These are phyloP conservation scores for Callimorpha dominula DNA, from an alignment of 2,888 invertebrate genomes.

Conservation along the genomic window DNA sequence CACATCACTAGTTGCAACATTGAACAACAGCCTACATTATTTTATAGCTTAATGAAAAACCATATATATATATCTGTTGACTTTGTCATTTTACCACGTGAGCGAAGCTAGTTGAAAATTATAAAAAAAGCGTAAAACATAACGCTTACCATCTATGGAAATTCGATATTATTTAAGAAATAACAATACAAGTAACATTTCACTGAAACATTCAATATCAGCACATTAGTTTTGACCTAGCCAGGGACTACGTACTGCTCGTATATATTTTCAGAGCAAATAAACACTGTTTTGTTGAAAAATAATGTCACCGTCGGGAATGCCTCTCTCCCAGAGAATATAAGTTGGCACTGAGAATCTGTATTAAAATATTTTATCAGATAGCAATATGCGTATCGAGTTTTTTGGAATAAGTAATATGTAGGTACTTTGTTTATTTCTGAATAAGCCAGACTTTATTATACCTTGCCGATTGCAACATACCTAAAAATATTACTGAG, in stretches of 20 bases:
- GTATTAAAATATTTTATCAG: conserved; percentile 7
- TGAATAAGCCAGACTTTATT: neutral
- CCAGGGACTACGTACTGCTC: neutral
- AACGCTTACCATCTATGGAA: neutral
- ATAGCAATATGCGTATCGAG: conserved; percentile 4
- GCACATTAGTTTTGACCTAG: neutral
- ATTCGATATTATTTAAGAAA: neutral
- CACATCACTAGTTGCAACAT: too few relatives aligned
- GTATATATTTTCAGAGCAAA: neutral
- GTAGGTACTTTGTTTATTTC: neutral
- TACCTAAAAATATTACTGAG: neutral
- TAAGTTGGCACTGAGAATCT: neutral
- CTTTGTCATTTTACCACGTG: too few relatives aligned
- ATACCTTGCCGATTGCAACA: neutral
- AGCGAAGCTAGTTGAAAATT: too few relatives aligned
- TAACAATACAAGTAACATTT: neutral
- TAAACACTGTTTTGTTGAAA: conserved; percentile 13
- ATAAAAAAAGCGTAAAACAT: too few relatives aligned
- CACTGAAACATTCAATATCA: conserved; percentile 1
- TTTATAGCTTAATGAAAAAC: too few relatives aligned
- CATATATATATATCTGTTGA: too few relatives aligned
- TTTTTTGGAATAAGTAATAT: neutral
- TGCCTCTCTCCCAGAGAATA: conserved; percentile 2
- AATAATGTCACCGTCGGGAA: conserved; percentile 10
- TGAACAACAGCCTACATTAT: too few relatives aligned